Evolutionary conservation across 2,113 vertebrate species (phyloP), one percentile per base, ranked within the genome.

Genomic region (Thermophis baileyi): DNA sequence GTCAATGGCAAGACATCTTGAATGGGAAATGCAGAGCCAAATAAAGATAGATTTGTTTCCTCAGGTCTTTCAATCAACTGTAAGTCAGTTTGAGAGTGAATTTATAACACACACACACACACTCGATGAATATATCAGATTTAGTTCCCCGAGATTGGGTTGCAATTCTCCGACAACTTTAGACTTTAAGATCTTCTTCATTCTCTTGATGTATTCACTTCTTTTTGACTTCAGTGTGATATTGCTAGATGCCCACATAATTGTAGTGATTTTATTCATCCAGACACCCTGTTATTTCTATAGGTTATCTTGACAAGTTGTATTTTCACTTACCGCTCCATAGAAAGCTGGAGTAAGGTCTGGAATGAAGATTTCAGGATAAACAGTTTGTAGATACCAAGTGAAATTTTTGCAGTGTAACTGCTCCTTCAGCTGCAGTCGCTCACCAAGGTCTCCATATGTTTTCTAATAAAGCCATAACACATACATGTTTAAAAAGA

Each of bases 371-470:
- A 97, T 98, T 97, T 99, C 99, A 0, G 99, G 99, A 96, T 99
- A 99, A 95, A 99, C 0, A 0, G 97, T 99, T 89, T 98, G 95
- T 30, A 99, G 97, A 93, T 97, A 99, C 99, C 99, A 99, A 93
- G 98, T 98, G 97, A 99, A 99, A 96, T 99, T 99, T 96, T 95
- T 99, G 96, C 99, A 99, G 4, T 98, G 97, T 35, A 99, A 97
- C 81, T 27, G 96, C 96, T 99, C 98, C 95, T 97, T 98, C 91
- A 99, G 98, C 60, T 97, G 95, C 60, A 98, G 95, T n/a, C 99
- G 98, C 4, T 98, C 98, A 20, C 98, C 98, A 94, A 99, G 97
- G 97, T 99, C 98, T 25, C 99, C 99, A 6, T 96, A 99, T 0
- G 94, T 98, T n/a, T 98, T 97, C 99, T 99, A 91, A 49, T 50